A percentile compares a stretch with the other conserved stretches of the same genome.
These are phyloP conservation scores for Drosophila glabriapex DNA, from an alignment of 2,888 invertebrate genomes.

Conservation along the genomic window DNA sequence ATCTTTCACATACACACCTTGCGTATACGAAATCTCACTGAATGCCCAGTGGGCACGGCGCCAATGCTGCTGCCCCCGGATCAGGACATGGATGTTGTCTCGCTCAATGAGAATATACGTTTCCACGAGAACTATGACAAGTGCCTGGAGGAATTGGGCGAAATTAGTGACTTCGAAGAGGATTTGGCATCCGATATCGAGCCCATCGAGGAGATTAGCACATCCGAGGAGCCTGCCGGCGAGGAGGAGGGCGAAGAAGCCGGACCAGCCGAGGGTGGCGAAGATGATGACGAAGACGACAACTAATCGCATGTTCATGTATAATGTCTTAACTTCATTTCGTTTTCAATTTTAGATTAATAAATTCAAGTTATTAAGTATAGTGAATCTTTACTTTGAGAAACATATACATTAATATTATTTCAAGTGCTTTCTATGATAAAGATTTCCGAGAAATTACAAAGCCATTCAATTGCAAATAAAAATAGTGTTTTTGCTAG, in stretches of 20 bases:
- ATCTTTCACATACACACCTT: constrained; percentile 76
- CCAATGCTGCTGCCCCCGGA: constrained; percentile 63
- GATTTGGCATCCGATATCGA: constrained; percentile 75
- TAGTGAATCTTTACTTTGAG: background rate
- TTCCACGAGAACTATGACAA: constrained; percentile 79
- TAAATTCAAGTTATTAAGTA: constrained; percentile 11
- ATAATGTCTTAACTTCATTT: background rate
- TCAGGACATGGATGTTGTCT: constrained; percentile 64
- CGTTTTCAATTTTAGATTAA: constrained; percentile 7
- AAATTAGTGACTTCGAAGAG: constrained; percentile 79
- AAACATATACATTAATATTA: background rate
- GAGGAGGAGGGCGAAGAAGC: constrained; percentile 71
- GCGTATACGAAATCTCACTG: constrained; percentile 66
- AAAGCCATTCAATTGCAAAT: background rate
- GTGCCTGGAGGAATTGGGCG: constrained; percentile 69
- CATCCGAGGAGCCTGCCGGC: constrained; percentile 73
- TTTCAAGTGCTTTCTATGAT: background rate
- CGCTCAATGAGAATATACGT: constrained; percentile 78
- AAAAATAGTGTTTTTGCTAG: background rate
- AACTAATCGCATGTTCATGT: constrained; percentile 16
- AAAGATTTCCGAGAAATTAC: background rate
- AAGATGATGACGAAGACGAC: constrained; percentile 53
- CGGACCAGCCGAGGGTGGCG: constrained; percentile 50
- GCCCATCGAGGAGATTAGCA: constrained; percentile 69
- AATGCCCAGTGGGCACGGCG: constrained; percentile 68